Evolutionary conservation across 2,113 vertebrate species (phyloP).

Genomic region (Platysteira castanea): DNA sequence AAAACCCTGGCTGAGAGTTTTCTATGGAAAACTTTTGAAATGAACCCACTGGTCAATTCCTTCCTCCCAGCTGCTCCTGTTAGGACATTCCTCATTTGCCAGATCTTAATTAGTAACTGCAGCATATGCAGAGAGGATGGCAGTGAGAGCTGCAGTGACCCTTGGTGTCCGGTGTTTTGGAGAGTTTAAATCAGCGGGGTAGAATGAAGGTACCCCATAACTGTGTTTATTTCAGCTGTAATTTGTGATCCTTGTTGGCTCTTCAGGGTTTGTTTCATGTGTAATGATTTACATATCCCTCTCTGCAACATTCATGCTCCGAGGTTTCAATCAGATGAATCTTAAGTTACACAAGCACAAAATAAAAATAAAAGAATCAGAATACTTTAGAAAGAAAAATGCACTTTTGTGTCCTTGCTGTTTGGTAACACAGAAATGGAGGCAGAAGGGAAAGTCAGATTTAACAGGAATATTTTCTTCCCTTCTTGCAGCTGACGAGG

Average conservation of each 20-base stretch:
- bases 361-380: neutral
- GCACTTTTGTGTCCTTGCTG: neutral
- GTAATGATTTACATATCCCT: neutral
- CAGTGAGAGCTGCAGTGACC: neutral
- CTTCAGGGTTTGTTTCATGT: neutral
- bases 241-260: neutral
- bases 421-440: neutral
- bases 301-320: neutral
- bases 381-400: neutral
- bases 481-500: slow-evolving; percentile 52
- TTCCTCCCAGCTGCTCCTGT: neutral
- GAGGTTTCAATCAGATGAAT: neutral
- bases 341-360: neutral
- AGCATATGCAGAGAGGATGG: neutral
- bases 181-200: fast-evolving
- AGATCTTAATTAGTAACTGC: neutral
- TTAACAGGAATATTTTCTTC: fast-evolving
- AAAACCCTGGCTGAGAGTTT: neutral
- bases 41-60: neutral
- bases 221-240: neutral
- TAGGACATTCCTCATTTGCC: neutral
- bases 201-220: neutral
- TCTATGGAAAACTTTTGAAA: neutral
- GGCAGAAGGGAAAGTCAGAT: neutral
- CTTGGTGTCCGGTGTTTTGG: neutral